Percentiles rank a stretch among this genome's conserved stretches.
phyloP scores from a whole-genome alignment of 2,888 invertebrate species.

The Polyommatus icarus region DNA sequence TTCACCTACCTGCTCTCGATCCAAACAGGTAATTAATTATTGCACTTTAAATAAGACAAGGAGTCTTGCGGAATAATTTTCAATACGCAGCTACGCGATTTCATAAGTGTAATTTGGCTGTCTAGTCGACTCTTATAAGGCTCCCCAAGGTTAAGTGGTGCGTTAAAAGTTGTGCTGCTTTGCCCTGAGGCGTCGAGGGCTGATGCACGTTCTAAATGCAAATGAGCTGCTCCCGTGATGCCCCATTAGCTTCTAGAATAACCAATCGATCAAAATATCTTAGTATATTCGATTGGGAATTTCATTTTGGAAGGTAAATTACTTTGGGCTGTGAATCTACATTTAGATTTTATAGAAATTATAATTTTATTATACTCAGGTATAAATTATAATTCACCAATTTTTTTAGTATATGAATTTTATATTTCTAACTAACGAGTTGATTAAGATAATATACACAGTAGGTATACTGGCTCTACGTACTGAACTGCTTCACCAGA shows the following conservation, averaged over 20 bases:
- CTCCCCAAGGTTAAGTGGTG: slow-evolving; percentile 22
- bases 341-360: no score
- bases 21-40: not conserved
- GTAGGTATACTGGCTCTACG: no score
- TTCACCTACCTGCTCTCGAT: not conserved
- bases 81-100: not conserved
- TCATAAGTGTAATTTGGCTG: not conserved
- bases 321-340: not conserved
- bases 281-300: not conserved
- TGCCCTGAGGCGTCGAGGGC: slow-evolving; percentile 49
- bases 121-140: not conserved
- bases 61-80: not conserved
- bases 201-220: slow-evolving; percentile 72
- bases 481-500: no score
- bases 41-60: not conserved
- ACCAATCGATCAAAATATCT: slow-evolving; percentile 56
- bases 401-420: no score
- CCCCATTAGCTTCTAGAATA: slow-evolving; percentile 76
- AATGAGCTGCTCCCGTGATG: slow-evolving; percentile 70
- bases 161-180: slow-evolving; percentile 36
- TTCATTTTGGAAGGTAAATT: not conserved
- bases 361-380: no score
- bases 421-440: no score
- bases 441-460: no score
- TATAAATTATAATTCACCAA: no score